Conservation (phyloP, 2,888 invertebrate species). For the Calephelis perditalis region DNA sequence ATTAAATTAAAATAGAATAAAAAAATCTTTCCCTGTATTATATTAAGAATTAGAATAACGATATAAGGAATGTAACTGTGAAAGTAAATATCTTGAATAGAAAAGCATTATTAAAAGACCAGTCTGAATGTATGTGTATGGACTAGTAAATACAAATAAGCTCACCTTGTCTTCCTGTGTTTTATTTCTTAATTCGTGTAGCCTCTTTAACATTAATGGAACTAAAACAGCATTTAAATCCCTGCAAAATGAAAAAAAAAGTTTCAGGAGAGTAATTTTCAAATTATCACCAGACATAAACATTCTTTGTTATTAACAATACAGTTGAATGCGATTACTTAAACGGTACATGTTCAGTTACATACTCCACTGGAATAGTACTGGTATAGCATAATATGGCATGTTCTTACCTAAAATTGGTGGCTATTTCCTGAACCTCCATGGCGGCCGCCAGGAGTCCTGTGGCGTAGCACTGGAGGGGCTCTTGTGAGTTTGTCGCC, state of each 20-base stretch:
- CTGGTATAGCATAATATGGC: background rate
- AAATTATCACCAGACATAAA: too few relatives aligned
- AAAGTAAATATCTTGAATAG: too few relatives aligned
- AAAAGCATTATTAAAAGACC: too few relatives aligned
- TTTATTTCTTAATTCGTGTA: conserved; percentile 84
- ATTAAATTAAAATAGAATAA: too few relatives aligned
- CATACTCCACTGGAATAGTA: too few relatives aligned
- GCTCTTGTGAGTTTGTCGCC: conserved; percentile 93
- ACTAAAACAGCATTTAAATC: conserved; percentile 92
- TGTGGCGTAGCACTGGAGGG: conserved; percentile 95
- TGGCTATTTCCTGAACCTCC: conserved; percentile 97
- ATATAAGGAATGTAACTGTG: too few relatives aligned
- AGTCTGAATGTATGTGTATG: too few relatives aligned
- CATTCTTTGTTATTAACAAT: too few relatives aligned
- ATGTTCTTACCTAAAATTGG: conserved; percentile 85
- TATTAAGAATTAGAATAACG: too few relatives aligned
- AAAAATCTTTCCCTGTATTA: too few relatives aligned
- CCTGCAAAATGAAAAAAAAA: conserved; percentile 57
- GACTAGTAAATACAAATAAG: conserved; percentile 3
- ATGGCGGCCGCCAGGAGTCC: conserved; percentile 96
- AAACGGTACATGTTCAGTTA: conserved; percentile 52
- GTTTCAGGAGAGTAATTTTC: too few relatives aligned
- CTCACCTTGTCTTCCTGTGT: conserved; percentile 59
- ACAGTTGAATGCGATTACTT: too few relatives aligned
- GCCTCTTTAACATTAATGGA: conserved; percentile 90